Conservation (phyloP, 1,140 invertebrate genomes). For the Achatina immaculata region DNA sequence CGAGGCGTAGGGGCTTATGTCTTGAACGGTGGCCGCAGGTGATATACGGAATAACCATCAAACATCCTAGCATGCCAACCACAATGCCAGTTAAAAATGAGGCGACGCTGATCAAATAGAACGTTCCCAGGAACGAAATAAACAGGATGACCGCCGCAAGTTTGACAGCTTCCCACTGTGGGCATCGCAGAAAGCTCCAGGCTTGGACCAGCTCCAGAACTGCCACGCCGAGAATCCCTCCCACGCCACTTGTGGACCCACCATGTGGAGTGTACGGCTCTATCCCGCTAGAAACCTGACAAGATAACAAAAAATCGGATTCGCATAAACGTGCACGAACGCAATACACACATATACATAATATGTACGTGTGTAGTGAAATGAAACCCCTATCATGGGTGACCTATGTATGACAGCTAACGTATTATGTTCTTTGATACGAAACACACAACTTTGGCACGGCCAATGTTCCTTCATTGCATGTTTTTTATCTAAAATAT, state of each 20-base stretch:
- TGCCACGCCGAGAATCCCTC: constrained; percentile 56
- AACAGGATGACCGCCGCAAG: constrained; percentile 43
- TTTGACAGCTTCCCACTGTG: constrained; percentile 55
- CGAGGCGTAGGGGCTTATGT: constrained; percentile 35
- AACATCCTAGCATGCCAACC: constrained; percentile 49
- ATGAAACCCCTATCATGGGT: background rate
- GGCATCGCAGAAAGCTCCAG: constrained; percentile 54
- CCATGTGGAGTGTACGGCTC: constrained; percentile 56
- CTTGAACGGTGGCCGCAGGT: constrained; percentile 49
- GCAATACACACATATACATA: background rate
- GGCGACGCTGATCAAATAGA: constrained; percentile 58
- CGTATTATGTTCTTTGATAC: too few relatives aligned
- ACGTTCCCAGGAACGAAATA: constrained; percentile 52
- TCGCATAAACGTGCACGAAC: background rate
- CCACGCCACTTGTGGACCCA: constrained; percentile 55
- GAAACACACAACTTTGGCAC: too few relatives aligned
- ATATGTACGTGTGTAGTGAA: background rate
- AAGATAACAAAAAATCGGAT: background rate
- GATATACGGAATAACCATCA: constrained; percentile 59
- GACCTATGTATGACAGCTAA: background rate
- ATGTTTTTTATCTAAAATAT: too few relatives aligned
- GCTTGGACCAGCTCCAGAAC: constrained; percentile 61
- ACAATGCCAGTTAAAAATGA: constrained; percentile 52
- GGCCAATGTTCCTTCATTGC: too few relatives aligned
- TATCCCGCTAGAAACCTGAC: constrained; percentile 9